These are phyloP conservation scores for Hypolimnas misippus DNA, from an alignment of 2,888 invertebrate species.

Conservation along the genomic window DNA sequence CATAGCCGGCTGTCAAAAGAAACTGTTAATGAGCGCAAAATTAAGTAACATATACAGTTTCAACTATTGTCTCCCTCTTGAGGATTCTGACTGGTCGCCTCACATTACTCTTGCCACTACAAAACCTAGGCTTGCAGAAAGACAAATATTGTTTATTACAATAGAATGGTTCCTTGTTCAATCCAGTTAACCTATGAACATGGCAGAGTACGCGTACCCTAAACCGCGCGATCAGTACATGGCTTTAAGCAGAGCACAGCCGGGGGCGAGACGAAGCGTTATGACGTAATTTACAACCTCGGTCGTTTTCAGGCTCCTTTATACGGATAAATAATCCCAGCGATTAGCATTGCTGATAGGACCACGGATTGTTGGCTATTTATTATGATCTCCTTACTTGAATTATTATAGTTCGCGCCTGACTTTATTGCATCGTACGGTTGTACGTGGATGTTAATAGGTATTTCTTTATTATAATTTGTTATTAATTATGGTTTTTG, in stretches of 20 bases:
- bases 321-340: constrained; percentile 37
- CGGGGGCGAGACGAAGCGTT: constrained; percentile 19
- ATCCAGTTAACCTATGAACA: no score
- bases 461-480: not conserved
- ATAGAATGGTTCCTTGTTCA: no score
- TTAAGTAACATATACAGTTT: no score
- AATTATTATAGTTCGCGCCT: constrained; percentile 33
- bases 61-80: no score
- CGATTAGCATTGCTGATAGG: constrained; percentile 39
- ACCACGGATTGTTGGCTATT: constrained; percentile 29
- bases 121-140: no score
- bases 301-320: constrained; percentile 34
- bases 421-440: constrained; percentile 22
- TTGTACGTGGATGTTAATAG: constrained; percentile 14
- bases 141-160: no score
- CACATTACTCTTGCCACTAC: no score
- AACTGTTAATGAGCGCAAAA: no score
- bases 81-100: no score
- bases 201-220: no score
- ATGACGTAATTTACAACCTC: constrained; percentile 29
- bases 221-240: no score
- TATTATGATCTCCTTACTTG: constrained; percentile 33
- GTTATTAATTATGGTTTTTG: not conserved
- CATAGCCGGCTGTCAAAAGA: no score
- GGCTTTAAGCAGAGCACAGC: not conserved